A percentile compares a stretch with the other conserved stretches of the same genome.
These are phyloP conservation scores for Acrocephalus arundinaceus DNA, from an alignment of 2,113 vertebrate species.

Conservation along the genomic window DNA sequence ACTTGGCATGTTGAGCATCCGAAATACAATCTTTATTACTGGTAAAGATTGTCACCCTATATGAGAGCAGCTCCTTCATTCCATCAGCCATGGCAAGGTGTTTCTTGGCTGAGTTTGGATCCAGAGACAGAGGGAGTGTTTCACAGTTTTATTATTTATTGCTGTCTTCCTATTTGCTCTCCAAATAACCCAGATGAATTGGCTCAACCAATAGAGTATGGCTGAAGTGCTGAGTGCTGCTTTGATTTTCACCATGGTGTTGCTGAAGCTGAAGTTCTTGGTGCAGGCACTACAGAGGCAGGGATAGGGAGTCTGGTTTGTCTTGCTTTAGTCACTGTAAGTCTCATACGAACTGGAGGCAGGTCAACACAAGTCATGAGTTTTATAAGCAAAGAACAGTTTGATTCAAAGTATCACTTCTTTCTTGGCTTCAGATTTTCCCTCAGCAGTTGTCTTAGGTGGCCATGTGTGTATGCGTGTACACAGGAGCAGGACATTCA, in stretches of 20 bases:
- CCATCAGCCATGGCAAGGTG: not conserved
- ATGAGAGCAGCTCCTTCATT: not conserved
- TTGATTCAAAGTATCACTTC: not conserved
- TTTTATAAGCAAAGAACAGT: not conserved
- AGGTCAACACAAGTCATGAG: rapidly evolving
- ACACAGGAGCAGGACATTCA: not conserved
- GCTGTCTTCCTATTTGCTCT: not conserved
- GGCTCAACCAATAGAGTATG: not conserved
- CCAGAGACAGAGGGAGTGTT: not conserved
- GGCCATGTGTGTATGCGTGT: not conserved
- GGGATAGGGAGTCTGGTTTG: not conserved
- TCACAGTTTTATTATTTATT: not conserved
- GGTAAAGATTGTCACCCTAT: not conserved
- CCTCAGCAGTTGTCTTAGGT: not conserved
- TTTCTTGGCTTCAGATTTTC: not conserved
- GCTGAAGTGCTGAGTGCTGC: not conserved
- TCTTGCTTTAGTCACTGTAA: not conserved
- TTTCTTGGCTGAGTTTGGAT: not conserved
- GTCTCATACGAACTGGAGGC: not conserved
- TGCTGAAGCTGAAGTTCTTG: not conserved
- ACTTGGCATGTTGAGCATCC: not conserved
- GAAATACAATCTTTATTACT: not conserved
- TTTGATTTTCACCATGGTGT: not conserved
- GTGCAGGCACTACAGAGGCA: not conserved
- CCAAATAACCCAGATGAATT: not conserved